These are phyloP conservation scores for Scomberomorus guttatus DNA, from an alignment of 2,797 vertebrate species.

Conservation along the genomic window DNA sequence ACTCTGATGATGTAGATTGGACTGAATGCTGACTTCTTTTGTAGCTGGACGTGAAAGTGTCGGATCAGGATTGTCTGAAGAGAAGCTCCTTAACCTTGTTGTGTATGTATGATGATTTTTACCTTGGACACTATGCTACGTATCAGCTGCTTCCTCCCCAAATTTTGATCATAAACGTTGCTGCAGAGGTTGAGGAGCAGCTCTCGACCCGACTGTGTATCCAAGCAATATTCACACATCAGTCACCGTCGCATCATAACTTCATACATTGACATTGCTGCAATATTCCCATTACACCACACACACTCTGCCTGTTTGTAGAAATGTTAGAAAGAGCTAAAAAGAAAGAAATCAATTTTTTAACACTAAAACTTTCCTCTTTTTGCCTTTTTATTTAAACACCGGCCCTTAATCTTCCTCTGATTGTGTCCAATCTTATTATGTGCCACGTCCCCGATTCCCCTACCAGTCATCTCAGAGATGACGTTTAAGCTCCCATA, in stretches of 20 bases:
- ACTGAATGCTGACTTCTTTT: not conserved
- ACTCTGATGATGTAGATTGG: not conserved
- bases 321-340: not conserved
- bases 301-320: constrained; percentile 11
- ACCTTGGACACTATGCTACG: constrained; percentile 11
- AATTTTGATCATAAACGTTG: not conserved
- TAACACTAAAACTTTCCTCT: not conserved
- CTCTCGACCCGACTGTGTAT: constrained; percentile 46
- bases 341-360: not conserved
- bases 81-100: constrained; percentile 5
- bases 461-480: not conserved
- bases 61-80: not conserved
- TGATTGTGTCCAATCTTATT: not conserved
- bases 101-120: not conserved
- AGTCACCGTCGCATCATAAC: not conserved
- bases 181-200: constrained; percentile 23
- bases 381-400: constrained; percentile 14
- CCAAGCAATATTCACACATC: constrained; percentile 61
- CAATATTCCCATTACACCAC: constrained; percentile 28
- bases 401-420: constrained; percentile 17
- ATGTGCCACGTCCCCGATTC: constrained; percentile 31
- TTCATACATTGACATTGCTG: not conserved
- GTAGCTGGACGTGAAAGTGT: too few species aligned
- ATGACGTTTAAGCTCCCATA: not conserved
- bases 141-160: constrained; percentile 8